phyloP scores from a whole-genome alignment of 1,140 invertebrate genomes.

The Acyrthosiphon pisum region DNA sequence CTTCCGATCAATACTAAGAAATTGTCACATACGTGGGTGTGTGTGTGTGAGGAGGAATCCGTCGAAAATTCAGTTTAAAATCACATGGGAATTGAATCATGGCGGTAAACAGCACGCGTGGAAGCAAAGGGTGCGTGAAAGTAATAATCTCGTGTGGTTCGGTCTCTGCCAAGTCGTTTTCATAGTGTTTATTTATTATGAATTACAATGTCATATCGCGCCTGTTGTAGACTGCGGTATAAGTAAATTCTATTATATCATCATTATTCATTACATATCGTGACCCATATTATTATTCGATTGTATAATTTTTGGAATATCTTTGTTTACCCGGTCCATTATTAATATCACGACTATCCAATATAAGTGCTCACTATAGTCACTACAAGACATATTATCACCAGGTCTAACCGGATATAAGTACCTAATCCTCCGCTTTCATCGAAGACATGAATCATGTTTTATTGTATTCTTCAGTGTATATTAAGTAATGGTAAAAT shows the following conservation, averaged over 20 bases:
- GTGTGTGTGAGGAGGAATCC: not conserved
- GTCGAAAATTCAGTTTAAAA: not conserved
- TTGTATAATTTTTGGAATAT: not conserved
- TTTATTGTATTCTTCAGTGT: too few species aligned
- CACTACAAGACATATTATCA: too few species aligned
- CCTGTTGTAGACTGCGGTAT: not conserved
- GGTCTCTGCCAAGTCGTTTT: not conserved
- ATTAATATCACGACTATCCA: too few species aligned
- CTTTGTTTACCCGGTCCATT: too few species aligned
- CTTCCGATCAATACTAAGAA: slow-evolving; percentile 27
- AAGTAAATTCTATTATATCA: not conserved
- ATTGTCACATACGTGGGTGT: not conserved
- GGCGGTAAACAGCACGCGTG: not conserved
- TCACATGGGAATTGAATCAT: slow-evolving; percentile 7
- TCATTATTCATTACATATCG: not conserved
- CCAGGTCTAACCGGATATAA: too few species aligned
- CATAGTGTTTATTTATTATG: not conserved
- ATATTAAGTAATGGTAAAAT: too few species aligned
- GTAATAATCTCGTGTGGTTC: not conserved
- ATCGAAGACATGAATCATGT: too few species aligned
- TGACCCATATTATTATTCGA: not conserved
- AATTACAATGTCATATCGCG: not conserved
- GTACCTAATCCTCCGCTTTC: too few species aligned
- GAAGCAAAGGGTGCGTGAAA: not conserved
- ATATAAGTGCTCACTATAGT: too few species aligned